Percentiles rank a stretch among this genome's conserved stretches.
Evolutionary conservation across 2,888 invertebrate genomes (phyloP).

Genomic region (Megalurothrips usitatus): DNA sequence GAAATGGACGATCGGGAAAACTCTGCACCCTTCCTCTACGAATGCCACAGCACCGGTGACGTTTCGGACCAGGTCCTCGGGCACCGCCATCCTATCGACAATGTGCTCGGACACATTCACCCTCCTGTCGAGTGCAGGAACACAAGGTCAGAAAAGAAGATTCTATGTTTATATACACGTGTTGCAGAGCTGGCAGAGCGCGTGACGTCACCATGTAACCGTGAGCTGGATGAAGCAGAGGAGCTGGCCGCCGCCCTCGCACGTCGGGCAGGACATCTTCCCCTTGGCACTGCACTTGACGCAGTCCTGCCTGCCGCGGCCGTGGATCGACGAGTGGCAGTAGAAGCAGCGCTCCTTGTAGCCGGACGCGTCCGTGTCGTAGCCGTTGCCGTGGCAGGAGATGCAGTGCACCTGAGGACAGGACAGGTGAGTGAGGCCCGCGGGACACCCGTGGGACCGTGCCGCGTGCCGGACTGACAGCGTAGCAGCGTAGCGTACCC

Average conservation of each 20-base stretch:
- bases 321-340: constrained; percentile 45
- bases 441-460: not conserved
- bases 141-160: not conserved
- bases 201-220: constrained; percentile 44
- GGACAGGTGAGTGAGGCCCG: not conserved
- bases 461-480: too few species aligned
- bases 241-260: constrained; percentile 48
- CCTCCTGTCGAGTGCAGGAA: constrained; percentile 44
- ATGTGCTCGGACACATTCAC: constrained; percentile 51
- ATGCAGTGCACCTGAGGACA: constrained; percentile 44
- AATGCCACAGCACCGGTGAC: constrained; percentile 51
- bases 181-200: too few species aligned
- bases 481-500: constrained; percentile 39
- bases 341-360: constrained; percentile 45
- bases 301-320: constrained; percentile 46
- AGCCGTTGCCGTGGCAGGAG: constrained; percentile 49
- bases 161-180: too few species aligned
- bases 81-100: constrained; percentile 44
- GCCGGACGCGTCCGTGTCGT: constrained; percentile 43
- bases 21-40: constrained; percentile 48
- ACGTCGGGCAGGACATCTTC: constrained; percentile 46
- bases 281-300: constrained; percentile 48
- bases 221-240: constrained; percentile 50
- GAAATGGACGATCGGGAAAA: constrained; percentile 49
- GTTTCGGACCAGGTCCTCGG: constrained; percentile 47